Conservation (phyloP, 2,797 vertebrate species). For the Coendou prehensilis region DNA sequence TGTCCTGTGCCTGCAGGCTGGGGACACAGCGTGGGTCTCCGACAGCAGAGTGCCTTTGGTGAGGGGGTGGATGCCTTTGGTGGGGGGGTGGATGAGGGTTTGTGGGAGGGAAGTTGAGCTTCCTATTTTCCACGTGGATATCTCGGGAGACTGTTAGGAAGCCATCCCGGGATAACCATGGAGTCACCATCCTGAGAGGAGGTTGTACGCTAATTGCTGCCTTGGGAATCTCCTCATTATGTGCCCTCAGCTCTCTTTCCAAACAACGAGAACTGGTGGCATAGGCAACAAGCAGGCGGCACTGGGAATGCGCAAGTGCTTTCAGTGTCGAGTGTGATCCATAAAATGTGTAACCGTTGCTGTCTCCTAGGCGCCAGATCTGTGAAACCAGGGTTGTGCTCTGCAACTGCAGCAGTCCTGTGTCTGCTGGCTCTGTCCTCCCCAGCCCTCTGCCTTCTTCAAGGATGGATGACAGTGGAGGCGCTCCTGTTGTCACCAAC, state of each 20-base stretch:
- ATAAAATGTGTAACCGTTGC: background rate
- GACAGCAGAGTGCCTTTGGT: background rate
- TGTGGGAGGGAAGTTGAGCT: background rate
- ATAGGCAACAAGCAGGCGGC: background rate
- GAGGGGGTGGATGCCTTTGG: background rate
- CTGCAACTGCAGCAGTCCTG: fast-evolving
- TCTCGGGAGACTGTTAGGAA: background rate
- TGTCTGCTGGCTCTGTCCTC: background rate
- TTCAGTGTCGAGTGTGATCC: background rate
- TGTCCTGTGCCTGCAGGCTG: background rate
- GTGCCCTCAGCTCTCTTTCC: constrained; percentile 1
- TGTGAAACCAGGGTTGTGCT: fast-evolving
- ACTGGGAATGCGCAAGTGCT: background rate
- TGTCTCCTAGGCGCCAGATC: background rate
- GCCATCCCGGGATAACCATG: background rate
- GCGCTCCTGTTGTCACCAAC: background rate
- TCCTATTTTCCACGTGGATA: background rate
- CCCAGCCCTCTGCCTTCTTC: background rate
- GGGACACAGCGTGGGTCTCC: background rate
- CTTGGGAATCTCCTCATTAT: constrained; percentile 45
- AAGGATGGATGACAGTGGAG: background rate
- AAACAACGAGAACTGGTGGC: constrained; percentile 32
- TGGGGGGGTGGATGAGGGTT: background rate
- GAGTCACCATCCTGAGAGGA: constrained; percentile 2
- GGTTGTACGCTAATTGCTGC: constrained; percentile 46